These are phyloP conservation scores for Gymnosoma rotundatum DNA, from an alignment of 2,888 invertebrate species.

Conservation along the genomic window DNA sequence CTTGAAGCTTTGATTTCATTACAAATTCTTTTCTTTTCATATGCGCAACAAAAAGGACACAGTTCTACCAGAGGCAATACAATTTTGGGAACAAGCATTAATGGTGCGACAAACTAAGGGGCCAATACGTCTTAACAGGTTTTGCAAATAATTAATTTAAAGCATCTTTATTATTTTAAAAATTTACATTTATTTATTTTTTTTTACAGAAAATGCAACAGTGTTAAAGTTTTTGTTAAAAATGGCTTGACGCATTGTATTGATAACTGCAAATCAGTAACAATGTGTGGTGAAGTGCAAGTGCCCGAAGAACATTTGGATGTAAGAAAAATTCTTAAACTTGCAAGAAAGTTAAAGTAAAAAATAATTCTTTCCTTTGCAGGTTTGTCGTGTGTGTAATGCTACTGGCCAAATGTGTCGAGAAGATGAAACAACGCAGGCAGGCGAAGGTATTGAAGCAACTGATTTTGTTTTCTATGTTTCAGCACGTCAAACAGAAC, in stretches of 20 bases:
- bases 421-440: slow-evolving; percentile 83
- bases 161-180: background rate
- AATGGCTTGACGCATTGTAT: slow-evolving; percentile 94
- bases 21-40: background rate
- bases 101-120: slow-evolving; percentile 93
- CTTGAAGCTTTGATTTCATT: background rate
- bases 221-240: slow-evolving; percentile 93
- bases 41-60: slow-evolving; percentile 87
- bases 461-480: slow-evolving; percentile 99
- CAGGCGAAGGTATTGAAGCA: slow-evolving; percentile 88
- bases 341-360: background rate
- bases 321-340: slow-evolving; percentile 84
- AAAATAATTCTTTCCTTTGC: background rate
- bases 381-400: slow-evolving; percentile 94
- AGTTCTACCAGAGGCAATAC: slow-evolving; percentile 94
- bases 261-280: slow-evolving; percentile 89
- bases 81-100: slow-evolving; percentile 96
- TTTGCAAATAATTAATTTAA: slow-evolving; percentile 43
- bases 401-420: slow-evolving; percentile 92
- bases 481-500: slow-evolving; percentile 94
- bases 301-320: slow-evolving; percentile 97
- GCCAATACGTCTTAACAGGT: slow-evolving; percentile 95
- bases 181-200: background rate
- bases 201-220: slow-evolving; percentile 90
- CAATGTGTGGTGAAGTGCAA: slow-evolving; percentile 97